Evolutionary conservation across 2,113 vertebrate genomes (phyloP), one percentile per base, ranked within the genome.

Genomic region (Petroica traversi): DNA sequence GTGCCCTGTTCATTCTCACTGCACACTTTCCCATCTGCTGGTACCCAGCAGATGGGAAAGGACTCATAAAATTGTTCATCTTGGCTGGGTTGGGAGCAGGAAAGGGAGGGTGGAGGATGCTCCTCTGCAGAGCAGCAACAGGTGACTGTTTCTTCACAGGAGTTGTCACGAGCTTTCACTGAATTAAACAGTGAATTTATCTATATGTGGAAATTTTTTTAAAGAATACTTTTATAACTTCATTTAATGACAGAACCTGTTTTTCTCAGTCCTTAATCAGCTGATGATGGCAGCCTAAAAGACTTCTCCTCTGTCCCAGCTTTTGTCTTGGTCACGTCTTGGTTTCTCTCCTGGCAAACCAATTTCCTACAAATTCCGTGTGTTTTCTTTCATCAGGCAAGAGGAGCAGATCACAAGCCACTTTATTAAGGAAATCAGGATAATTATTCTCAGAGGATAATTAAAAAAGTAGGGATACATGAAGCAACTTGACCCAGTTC

Each of bases 401-500:
- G 62, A 91, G 40, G 52, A 81, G 43, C 7, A 68, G 52, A 85
- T 89, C 91, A 78, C 84, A 94, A 48, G 28, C 19, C 41, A 55
- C 52, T 48, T 71, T 23, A 25, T 73, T 78, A 81, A 82, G 29
- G 52, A 87, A 84, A 61, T 8, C 19, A 28, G 76, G 52, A 31
- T 69, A 87, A 93, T 79, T 87, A 89, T 85, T 75, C 77, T 78
- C 58, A 14, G 24, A 54, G 34, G 85, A 54, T 93, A 90, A 94
- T 94, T 95, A 89, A n/a, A 34, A 34, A 91, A 85, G 86, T 19
- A 15, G 77, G 45, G 54, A 85, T 49, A 82, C 29, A 43, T 61
- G 91, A 94, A 92, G 89, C 64, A 85, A 95, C 54, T 20, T 73
- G 91, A 93, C 87, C 54, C 62, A 82, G 52, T 81, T 95, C 49